Base-by-base conservation (phyloP, 2,888 invertebrate genomes). In the Conomelus anceps region DNA sequence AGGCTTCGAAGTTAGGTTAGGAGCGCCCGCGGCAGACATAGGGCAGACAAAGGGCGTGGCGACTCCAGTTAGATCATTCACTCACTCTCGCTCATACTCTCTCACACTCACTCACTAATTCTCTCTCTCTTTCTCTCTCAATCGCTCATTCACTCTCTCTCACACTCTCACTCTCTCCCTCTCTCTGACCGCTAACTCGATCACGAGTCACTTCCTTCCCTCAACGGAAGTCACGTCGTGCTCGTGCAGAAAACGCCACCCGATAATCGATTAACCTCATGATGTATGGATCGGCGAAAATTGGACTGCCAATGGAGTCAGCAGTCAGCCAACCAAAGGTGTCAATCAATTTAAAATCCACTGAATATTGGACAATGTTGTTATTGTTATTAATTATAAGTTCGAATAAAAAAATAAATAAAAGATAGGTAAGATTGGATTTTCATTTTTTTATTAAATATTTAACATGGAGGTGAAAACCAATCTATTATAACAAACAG, bases 141-240 rank as follows among this genome's bases (percentile, higher is more conserved):
- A n/a, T 26, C 26, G 4, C 26, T 26, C 26, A 7, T 11, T 26
- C 26, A 7, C 26, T 7, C 26, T 7, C 26, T 7, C 63, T 63
- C 63, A n/a, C 63, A n/a, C 63, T 63, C 63, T 4, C 63, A n/a
- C 63, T 63, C 63, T 63, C n/a, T 63, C 63, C n/a, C n/a, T 63
- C n/a, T 63, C n/a, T 1, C 86, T 86, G 86, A 86, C 29, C 29
- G 86, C 86, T 26, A 86, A 86, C 86, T 86, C 86, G 86, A 86
- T 86, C 86, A 86, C 86, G 86, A 86, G 86, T 29, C 86, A 23
- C 26, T 86, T 26, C 29, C 26, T 86, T n/a, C 24, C 3, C 29
- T 86, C 17, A 29, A 86, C 86, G 86, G 86, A 86, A 86, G 86
- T 86, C 86, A 86, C 86, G 86, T 86, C 26, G 63, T 29, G 86